A percentile compares a stretch with the other conserved stretches of the same genome.
Evolutionary conservation across 2,797 vertebrate genomes (phyloP).

Genomic region (Hybognathus amarus): DNA sequence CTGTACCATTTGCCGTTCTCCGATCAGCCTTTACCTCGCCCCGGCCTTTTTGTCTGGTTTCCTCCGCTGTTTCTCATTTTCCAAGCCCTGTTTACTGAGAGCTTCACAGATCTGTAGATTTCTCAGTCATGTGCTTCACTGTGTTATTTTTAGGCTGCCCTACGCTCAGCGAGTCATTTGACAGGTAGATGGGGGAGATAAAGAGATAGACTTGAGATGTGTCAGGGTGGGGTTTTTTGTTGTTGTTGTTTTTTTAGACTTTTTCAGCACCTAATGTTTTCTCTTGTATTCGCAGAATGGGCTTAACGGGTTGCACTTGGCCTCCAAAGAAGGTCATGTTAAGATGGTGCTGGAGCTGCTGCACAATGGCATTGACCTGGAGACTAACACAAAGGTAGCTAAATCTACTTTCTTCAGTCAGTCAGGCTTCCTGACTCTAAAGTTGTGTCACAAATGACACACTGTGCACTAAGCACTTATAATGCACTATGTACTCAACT

Average conservation of each 20-base stretch:
- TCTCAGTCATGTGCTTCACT: slow-evolving; percentile 34
- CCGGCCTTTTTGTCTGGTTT: slow-evolving; percentile 10
- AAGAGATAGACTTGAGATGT: slow-evolving; percentile 28
- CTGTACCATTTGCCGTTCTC: not conserved
- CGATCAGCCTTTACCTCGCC: slow-evolving; percentile 18
- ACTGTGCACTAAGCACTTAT: not conserved
- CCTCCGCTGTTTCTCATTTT: not conserved
- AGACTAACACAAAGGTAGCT: slow-evolving; percentile 98
- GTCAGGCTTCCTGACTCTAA: not conserved
- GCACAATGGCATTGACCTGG: slow-evolving; percentile 89
- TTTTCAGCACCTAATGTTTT: slow-evolving; percentile 37
- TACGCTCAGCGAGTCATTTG: slow-evolving; percentile 39
- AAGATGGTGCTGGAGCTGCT: slow-evolving; percentile 97
- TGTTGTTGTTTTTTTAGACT: slow-evolving; percentile 40
- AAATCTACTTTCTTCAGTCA: slow-evolving; percentile 28
- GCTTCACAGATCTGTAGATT: slow-evolving; percentile 28
- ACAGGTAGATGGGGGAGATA: slow-evolving; percentile 27
- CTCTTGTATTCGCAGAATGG: slow-evolving; percentile 85
- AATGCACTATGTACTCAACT: not conserved
- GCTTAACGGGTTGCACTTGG: slow-evolving; percentile 93
- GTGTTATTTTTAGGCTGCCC: slow-evolving; percentile 44
- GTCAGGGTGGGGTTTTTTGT: slow-evolving; percentile 22
- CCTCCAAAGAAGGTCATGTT: slow-evolving; percentile 96
- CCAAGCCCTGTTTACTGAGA: slow-evolving; percentile 37
- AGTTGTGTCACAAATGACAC: not conserved